phyloP scores from a whole-genome alignment of 2,797 vertebrate genomes.

The Phrynocephalus guinanensis region DNA sequence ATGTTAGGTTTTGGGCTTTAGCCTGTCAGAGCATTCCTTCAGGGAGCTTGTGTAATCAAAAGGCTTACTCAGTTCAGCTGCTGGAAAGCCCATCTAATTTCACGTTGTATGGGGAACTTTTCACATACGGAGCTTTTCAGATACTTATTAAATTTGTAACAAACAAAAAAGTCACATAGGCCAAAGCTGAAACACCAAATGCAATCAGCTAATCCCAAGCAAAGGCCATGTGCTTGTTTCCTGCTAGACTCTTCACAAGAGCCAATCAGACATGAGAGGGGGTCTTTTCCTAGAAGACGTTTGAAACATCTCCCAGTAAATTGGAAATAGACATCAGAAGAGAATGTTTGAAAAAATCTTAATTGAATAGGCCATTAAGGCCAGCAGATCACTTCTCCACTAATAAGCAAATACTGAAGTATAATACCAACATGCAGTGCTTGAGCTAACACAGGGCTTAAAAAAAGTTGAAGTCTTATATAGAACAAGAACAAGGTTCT shows the following conservation, averaged over 20 bases:
- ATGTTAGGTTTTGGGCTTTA: neutral
- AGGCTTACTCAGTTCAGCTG: neutral
- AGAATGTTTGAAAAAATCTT: conserved; percentile 28
- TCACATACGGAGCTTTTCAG: neutral
- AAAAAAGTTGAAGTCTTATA: neutral
- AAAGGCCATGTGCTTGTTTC: neutral
- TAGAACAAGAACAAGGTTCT: neutral
- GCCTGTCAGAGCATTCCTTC: conserved; percentile 1
- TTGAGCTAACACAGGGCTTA: neutral
- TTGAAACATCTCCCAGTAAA: conserved; percentile 17
- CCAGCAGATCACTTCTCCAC: neutral
- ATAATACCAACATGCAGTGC: neutral
- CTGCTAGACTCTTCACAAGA: neutral
- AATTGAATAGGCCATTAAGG: conserved; percentile 58
- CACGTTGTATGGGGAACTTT: neutral
- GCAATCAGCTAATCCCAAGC: conserved; percentile 1
- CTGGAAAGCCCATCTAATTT: neutral
- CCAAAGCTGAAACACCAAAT: neutral
- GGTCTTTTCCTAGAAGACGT: neutral
- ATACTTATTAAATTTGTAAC: neutral
- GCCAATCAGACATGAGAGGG: conserved; percentile 4
- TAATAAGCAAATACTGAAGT: neutral
- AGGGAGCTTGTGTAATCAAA: neutral
- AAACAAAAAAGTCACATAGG: conserved; percentile 1
- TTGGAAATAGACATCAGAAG: neutral